Percentiles rank a stretch among this genome's conserved stretches.
phyloP scores from a whole-genome alignment of 1,140 invertebrate species.

The Listronotus oregonensis region DNA sequence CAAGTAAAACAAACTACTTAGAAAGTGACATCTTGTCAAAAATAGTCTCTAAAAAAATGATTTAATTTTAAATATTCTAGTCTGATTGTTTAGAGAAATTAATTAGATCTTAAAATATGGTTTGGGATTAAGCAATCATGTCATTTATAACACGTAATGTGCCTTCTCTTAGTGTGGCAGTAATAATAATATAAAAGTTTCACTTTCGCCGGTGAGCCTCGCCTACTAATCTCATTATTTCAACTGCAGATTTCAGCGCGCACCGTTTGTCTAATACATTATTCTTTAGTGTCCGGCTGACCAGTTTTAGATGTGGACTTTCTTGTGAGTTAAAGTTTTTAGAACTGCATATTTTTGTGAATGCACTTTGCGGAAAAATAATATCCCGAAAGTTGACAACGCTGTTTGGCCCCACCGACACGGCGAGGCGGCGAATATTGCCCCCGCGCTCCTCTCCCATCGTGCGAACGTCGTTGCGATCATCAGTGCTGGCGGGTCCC shows the following conservation, averaged over 20 bases:
- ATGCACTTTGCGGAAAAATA: slow-evolving; percentile 13
- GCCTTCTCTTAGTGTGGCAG: slow-evolving; percentile 7
- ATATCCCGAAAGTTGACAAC: slow-evolving; percentile 23
- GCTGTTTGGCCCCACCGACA: slow-evolving; percentile 30
- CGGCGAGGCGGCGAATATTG: slow-evolving; percentile 18
- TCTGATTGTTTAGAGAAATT: no score
- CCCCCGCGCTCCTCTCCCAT: slow-evolving; percentile 25
- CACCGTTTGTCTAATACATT: slow-evolving; percentile 1
- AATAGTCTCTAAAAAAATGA: no score
- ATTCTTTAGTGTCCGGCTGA: not conserved
- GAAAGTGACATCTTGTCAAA: no score
- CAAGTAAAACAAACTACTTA: no score
- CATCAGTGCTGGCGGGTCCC: slow-evolving; percentile 50
- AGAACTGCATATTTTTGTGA: not conserved
- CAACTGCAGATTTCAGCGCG: slow-evolving; percentile 9
- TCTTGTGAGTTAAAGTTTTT: not conserved
- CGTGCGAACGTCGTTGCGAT: slow-evolving; percentile 30
- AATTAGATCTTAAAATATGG: no score
- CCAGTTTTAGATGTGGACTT: not conserved
- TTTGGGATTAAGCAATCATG: no score
- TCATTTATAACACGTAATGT: no score
- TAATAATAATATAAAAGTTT: slow-evolving; percentile 26
- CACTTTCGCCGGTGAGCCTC: slow-evolving; percentile 26
- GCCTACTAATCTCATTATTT: slow-evolving; percentile 28
- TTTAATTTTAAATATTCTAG: no score